Percentiles rank a stretch among this genome's conserved stretches.
phyloP scores from a whole-genome alignment of 2,797 vertebrate genomes.

The Jordanella pulchra region DNA sequence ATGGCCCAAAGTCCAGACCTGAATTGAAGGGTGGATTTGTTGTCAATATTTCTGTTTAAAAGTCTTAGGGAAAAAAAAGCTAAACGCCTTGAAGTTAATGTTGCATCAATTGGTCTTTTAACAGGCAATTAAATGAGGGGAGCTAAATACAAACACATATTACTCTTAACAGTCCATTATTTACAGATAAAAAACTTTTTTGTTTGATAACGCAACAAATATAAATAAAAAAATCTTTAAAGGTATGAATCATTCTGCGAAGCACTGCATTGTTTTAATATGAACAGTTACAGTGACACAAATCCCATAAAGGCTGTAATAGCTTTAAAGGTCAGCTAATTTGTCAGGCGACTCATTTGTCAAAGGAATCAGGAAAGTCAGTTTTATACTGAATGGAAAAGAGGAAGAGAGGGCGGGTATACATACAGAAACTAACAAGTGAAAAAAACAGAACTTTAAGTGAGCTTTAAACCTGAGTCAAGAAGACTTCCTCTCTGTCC shows the following conservation, averaged over 20 bases:
- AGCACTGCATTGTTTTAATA: background rate
- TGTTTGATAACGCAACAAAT: background rate
- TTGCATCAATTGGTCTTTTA: background rate
- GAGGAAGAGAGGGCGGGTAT: conserved; percentile 23
- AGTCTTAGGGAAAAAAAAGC: background rate
- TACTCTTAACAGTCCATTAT: too few species aligned
- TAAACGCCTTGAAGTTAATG: background rate
- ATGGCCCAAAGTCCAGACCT: background rate
- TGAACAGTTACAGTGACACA: background rate
- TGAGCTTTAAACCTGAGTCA: conserved; percentile 9
- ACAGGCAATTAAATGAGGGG: too few species aligned
- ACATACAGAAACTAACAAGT: conserved; percentile 31
- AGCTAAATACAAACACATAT: background rate
- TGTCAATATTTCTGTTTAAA: background rate
- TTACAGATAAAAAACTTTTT: background rate
- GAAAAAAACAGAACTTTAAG: conserved; percentile 29
- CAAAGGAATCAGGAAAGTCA: conserved; percentile 53
- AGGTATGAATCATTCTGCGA: background rate
- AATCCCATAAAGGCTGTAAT: conserved; percentile 18
- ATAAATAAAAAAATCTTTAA: background rate
- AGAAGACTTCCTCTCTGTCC: conserved; percentile 13
- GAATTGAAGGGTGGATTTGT: background rate
- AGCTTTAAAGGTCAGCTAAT: conserved; percentile 66
- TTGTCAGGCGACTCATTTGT: conserved; percentile 52
- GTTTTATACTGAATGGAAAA: conserved; percentile 38